phyloP scores from a whole-genome alignment of 2,797 vertebrate genomes.

The Eulemur coronatus region DNA sequence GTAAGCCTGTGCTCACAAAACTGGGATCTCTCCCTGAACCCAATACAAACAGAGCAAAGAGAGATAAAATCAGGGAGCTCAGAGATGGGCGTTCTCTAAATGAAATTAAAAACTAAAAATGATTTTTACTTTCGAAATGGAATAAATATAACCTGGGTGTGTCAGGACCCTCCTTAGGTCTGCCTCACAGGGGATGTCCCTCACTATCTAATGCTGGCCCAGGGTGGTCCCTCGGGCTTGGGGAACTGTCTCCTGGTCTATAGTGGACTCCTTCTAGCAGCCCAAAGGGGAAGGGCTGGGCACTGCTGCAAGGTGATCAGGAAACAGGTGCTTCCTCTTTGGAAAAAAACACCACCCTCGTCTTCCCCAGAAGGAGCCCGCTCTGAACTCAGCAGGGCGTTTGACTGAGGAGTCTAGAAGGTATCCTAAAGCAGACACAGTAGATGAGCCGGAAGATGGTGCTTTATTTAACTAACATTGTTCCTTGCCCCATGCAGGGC shows the following conservation, averaged over 20 bases:
- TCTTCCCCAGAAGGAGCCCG: neutral
- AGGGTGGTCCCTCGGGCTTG: rapidly evolving
- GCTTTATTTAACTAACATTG: neutral
- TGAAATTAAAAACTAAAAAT: neutral
- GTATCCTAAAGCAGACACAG: neutral
- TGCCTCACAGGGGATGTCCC: neutral
- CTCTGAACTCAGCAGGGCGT: constrained; percentile 46
- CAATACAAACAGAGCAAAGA: neutral
- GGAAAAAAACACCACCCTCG: neutral
- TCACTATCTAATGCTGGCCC: neutral
- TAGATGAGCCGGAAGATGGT: neutral
- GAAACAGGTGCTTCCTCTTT: constrained; percentile 73
- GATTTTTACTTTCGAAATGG: constrained; percentile 23
- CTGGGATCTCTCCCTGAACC: neutral
- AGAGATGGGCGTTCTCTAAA: neutral
- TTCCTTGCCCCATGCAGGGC: neutral
- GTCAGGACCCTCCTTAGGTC: neutral
- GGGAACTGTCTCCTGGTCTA: neutral
- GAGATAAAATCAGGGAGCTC: neutral
- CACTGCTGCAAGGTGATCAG: neutral
- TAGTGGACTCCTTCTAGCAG: neutral
- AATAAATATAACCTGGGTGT: neutral
- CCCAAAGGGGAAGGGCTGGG: neutral
- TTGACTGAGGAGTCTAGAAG: neutral
- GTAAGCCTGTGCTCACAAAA: neutral